These are phyloP conservation scores for Amazona vittata DNA, from an alignment of 2,113 vertebrate genomes.

Conservation along the genomic window DNA sequence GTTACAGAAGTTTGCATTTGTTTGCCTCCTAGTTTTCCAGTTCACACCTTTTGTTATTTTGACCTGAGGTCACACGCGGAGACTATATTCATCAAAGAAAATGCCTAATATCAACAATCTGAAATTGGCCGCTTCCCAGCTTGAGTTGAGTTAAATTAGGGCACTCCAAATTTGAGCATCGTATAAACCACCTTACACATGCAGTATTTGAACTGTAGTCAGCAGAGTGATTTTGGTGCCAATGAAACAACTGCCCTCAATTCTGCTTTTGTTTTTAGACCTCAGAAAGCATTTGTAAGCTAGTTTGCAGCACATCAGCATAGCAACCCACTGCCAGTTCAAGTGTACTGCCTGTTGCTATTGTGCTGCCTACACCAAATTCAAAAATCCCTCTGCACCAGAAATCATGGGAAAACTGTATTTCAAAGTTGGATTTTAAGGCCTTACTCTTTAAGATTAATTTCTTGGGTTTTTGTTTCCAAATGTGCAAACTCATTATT, in stretches of 20 bases:
- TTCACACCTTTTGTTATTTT: background rate
- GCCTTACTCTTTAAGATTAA: background rate
- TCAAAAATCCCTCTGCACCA: background rate
- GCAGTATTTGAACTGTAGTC: background rate
- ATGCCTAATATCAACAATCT: background rate
- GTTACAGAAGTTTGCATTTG: background rate
- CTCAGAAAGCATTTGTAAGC: background rate
- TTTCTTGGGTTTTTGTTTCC: background rate
- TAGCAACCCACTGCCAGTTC: background rate
- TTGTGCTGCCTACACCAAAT: background rate
- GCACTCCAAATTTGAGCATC: background rate
- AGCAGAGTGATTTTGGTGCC: background rate
- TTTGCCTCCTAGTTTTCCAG: background rate
- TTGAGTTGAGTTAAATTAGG: background rate
- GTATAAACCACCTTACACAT: background rate
- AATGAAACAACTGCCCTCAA: background rate
- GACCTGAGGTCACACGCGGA: rapidly evolving
- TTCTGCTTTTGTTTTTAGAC: background rate
- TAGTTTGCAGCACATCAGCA: background rate
- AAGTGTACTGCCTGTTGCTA: background rate
- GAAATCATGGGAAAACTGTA: background rate
- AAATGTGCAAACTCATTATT: background rate
- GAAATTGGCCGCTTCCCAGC: background rate
- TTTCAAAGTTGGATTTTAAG: background rate
- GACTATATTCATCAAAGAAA: background rate